Conservation (phyloP, 2,113 vertebrate genomes). For the Colaptes auratus region DNA sequence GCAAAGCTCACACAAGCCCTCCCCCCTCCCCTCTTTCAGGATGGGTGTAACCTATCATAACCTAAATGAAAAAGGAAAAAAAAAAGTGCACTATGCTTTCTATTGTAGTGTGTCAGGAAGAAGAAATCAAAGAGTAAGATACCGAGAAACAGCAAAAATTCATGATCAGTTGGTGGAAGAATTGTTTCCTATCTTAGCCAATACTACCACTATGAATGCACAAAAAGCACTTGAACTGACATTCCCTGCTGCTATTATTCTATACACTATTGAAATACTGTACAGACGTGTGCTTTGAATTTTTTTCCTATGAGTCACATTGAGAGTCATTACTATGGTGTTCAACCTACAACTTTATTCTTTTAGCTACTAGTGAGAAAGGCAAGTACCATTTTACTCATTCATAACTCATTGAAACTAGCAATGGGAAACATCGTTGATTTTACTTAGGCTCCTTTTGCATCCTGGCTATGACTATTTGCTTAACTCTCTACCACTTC, state of each 20-base stretch:
- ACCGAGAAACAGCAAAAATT: not conserved
- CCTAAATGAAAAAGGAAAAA: not conserved
- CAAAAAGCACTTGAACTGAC: constrained; percentile 1
- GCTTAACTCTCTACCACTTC: not conserved
- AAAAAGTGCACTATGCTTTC: not conserved
- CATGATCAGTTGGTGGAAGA: not conserved
- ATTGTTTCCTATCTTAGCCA: not conserved
- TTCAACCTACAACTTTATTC: not conserved
- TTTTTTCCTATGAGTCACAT: not conserved
- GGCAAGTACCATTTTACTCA: not conserved
- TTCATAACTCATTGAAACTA: not conserved
- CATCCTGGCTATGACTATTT: not conserved
- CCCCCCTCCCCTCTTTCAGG: too few relatives aligned
- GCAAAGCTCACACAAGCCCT: too few relatives aligned
- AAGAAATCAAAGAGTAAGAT: not conserved
- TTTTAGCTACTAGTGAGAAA: not conserved
- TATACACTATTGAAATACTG: not conserved
- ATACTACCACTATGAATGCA: constrained; percentile 3
- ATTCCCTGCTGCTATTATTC: not conserved
- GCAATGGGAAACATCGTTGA: not conserved
- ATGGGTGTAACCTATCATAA: too few relatives aligned
- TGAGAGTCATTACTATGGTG: not conserved
- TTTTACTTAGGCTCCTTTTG: not conserved
- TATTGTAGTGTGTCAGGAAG: not conserved
- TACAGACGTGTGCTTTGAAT: not conserved